A percentile compares a stretch with the other conserved stretches of the same genome.
Evolutionary conservation across 2,888 invertebrate genomes (phyloP).

Genomic region (Drosophila helvetica): DNA sequence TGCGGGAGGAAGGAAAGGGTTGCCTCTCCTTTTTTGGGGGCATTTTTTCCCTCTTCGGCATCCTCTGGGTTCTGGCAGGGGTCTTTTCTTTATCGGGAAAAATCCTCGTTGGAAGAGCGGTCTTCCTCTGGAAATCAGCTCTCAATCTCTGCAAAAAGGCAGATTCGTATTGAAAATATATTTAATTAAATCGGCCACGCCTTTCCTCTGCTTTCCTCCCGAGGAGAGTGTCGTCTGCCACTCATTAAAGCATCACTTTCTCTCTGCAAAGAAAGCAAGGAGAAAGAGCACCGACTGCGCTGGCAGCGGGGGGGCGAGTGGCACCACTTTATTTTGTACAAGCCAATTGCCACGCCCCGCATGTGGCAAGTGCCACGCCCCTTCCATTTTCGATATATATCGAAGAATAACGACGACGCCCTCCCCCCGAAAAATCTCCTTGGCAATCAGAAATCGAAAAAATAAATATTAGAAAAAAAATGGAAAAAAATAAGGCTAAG

Average conservation of each 20-base stretch:
- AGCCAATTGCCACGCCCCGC: conserved; percentile 26
- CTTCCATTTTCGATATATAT: background rate
- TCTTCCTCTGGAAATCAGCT: background rate
- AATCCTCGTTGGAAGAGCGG: conserved; percentile 1
- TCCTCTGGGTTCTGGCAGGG: background rate
- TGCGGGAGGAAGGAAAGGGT: background rate
- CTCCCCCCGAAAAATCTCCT: background rate
- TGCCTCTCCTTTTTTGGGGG: background rate
- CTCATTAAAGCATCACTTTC: conserved; percentile 32
- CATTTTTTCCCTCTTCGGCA: too few species aligned
- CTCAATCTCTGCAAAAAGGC: conserved; percentile 19
- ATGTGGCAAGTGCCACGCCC: background rate
- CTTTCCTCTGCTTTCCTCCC: too few species aligned
- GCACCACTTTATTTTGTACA: conserved; percentile 3
- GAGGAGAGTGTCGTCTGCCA: background rate
- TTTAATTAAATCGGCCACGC: conserved; percentile 49
- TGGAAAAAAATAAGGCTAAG: background rate
- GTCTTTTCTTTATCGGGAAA: background rate
- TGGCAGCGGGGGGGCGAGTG: background rate
- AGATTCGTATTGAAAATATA: conserved; percentile 38
- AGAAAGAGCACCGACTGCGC: too few species aligned
- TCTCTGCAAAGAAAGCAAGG: background rate
- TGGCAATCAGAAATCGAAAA: conserved; percentile 15
- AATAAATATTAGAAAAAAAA: conserved; percentile 3
- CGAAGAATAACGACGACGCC: background rate